These are phyloP conservation scores for Ormyrus labotus DNA, from an alignment of 2,888 invertebrate species.

Conservation along the genomic window DNA sequence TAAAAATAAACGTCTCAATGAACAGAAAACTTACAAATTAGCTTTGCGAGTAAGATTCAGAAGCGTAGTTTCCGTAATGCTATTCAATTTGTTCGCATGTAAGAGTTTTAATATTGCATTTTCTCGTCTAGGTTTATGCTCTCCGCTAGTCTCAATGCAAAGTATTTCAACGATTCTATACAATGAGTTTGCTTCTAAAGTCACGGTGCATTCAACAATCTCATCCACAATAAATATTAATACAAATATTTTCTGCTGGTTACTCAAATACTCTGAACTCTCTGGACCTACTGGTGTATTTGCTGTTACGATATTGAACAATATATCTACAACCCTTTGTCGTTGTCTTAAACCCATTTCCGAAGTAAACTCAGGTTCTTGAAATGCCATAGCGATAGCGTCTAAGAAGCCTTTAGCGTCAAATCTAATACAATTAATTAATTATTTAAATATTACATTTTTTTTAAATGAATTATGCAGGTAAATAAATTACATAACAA, in stretches of 20 bases:
- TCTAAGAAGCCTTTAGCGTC: constrained; percentile 91
- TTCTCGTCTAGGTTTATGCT: constrained; percentile 68
- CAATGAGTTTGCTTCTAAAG: constrained; percentile 66
- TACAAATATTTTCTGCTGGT: constrained; percentile 69
- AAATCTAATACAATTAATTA: constrained; percentile 77
- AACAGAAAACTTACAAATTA: constrained; percentile 68
- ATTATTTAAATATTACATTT: no score
- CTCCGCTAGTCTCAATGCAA: constrained; percentile 62
- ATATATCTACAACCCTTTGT: constrained; percentile 87
- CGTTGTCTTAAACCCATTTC: constrained; percentile 84
- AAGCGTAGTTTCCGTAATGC: constrained; percentile 70
- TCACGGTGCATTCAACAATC: constrained; percentile 69
- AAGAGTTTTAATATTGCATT: constrained; percentile 69
- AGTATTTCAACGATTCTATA: constrained; percentile 70
- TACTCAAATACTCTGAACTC: constrained; percentile 67
- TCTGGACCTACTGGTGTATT: constrained; percentile 68
- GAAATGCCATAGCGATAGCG: constrained; percentile 89
- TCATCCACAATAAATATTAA: constrained; percentile 71
- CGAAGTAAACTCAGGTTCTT: constrained; percentile 86
- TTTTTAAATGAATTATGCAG: constrained; percentile 68
- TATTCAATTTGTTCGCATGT: constrained; percentile 69
- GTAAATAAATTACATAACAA: constrained; percentile 74
- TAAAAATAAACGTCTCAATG: not conserved
- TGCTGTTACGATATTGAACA: constrained; percentile 84
- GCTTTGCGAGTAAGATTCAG: constrained; percentile 70